phyloP scores from a whole-genome alignment of 1,140 invertebrate genomes.

The Drosophila oshimai region DNA sequence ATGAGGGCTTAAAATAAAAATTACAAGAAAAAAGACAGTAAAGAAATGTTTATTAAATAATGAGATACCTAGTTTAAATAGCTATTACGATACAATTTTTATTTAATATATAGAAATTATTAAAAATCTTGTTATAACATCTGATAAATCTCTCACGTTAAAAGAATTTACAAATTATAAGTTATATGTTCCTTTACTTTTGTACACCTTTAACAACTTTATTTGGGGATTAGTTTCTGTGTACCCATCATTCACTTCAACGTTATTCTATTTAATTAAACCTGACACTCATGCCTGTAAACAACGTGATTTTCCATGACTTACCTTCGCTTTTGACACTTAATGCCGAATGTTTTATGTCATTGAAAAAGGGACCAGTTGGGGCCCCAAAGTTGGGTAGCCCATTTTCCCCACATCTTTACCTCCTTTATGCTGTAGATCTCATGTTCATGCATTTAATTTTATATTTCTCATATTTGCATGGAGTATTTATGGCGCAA shows the following conservation, averaged over 20 bases:
- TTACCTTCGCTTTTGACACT: slow-evolving; percentile 2
- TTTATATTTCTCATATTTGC: slow-evolving; percentile 55
- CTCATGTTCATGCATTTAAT: slow-evolving; percentile 51
- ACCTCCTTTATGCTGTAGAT: slow-evolving; percentile 12
- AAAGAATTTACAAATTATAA: too few relatives aligned
- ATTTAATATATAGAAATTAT: too few relatives aligned
- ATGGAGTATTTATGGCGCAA: slow-evolving; percentile 50
- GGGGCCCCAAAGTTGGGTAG: background rate
- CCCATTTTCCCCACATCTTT: background rate
- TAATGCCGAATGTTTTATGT: slow-evolving; percentile 27
- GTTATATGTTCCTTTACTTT: too few relatives aligned
- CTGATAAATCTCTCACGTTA: too few relatives aligned
- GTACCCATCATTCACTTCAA: background rate
- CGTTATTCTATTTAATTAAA: background rate
- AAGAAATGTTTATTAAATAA: too few relatives aligned
- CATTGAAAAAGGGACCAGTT: background rate
- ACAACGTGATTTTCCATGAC: background rate
- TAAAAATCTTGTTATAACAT: too few relatives aligned
- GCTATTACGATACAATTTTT: too few relatives aligned
- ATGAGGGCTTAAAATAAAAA: too few relatives aligned
- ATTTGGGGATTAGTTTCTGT: background rate
- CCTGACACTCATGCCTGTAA: background rate
- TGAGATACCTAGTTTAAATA: too few relatives aligned
- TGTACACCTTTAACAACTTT: too few relatives aligned
- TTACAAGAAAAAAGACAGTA: too few relatives aligned